Conservation (phyloP, 2,888 invertebrate species). For the Oegoconia quadripuncta region DNA sequence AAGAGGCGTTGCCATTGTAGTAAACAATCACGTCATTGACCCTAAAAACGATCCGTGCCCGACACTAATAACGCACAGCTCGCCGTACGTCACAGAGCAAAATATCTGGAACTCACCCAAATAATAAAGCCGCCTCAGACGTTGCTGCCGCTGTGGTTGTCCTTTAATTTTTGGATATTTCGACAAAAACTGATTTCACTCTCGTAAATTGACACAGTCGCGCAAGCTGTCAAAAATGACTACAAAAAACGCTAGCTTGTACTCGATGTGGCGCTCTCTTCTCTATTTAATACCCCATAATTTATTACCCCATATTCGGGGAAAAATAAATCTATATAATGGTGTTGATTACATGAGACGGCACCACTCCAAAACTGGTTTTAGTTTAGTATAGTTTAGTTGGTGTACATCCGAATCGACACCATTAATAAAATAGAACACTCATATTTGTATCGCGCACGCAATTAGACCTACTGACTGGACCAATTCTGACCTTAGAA, state of each 20-base stretch:
- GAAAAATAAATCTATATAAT: too few relatives aligned
- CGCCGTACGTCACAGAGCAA: slow-evolving; percentile 18
- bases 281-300: too few relatives aligned
- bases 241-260: slow-evolving; percentile 27
- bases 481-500: too few relatives aligned
- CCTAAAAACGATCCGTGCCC: slow-evolving; percentile 38
- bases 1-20: slow-evolving; percentile 78
- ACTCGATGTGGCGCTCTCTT: slow-evolving; percentile 34
- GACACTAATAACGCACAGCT: slow-evolving; percentile 14
- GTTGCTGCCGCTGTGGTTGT: slow-evolving; percentile 17
- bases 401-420: too few relatives aligned
- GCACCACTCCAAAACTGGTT: too few relatives aligned
- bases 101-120: slow-evolving; percentile 43
- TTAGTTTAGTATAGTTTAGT: too few relatives aligned
- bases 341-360: too few relatives aligned
- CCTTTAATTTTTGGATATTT: slow-evolving; percentile 26
- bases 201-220: slow-evolving; percentile 42
- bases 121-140: slow-evolving; percentile 23
- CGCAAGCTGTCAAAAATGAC: slow-evolving; percentile 32
- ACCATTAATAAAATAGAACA: too few relatives aligned
- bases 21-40: slow-evolving; percentile 78
- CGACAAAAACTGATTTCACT: slow-evolving; percentile 41
- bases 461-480: too few relatives aligned
- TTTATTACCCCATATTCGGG: too few relatives aligned
- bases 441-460: too few relatives aligned